Evolutionary conservation across 2,797 vertebrate species (phyloP).

Genomic region (Semaprochilodus insignis): DNA sequence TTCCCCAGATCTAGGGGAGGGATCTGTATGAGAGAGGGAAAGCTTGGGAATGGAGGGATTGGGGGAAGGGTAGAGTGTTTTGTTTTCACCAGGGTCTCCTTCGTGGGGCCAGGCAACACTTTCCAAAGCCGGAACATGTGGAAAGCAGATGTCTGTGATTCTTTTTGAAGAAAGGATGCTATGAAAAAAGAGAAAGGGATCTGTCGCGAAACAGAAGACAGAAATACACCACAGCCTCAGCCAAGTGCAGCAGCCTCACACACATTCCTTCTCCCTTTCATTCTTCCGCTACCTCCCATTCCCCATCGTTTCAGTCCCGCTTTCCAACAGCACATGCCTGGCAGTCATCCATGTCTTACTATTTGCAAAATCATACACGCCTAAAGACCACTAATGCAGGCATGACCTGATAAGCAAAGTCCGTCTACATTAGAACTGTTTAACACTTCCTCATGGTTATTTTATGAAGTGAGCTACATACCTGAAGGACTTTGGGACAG

Average conservation of each 20-base stretch:
- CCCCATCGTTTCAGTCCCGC: constrained; percentile 6
- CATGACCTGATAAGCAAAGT: background rate
- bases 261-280: constrained; percentile 25
- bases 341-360: constrained; percentile 4
- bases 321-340: constrained; percentile 13
- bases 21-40: constrained; percentile 51
- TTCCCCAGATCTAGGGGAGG: constrained; percentile 57
- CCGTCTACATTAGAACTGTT: background rate
- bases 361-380: background rate
- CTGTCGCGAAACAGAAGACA: constrained; percentile 39
- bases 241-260: constrained; percentile 8
- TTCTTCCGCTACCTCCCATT: constrained; percentile 26
- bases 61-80: constrained; percentile 28
- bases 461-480: background rate
- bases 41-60: constrained; percentile 3
- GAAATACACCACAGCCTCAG: constrained; percentile 32
- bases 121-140: constrained; percentile 67
- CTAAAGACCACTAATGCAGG: background rate
- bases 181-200: constrained; percentile 17
- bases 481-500: background rate
- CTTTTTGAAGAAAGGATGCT: constrained; percentile 55
- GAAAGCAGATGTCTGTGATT: constrained; percentile 74
- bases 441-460: background rate
- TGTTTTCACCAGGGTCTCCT: constrained; percentile 49
- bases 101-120: constrained; percentile 29